Conservation (phyloP, 2,888 invertebrate genomes). For the Thereva unica region DNA sequence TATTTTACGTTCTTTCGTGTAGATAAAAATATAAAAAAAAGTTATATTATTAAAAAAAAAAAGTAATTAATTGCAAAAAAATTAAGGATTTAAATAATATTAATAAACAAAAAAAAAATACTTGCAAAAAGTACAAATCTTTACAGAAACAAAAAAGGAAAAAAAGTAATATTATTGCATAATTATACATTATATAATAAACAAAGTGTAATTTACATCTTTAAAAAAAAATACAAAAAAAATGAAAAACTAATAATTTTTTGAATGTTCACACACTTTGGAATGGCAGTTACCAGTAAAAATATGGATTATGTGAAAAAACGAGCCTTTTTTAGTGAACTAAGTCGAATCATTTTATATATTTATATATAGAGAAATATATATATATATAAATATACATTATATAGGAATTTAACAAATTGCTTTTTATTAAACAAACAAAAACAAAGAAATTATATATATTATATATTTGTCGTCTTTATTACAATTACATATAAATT, state of each 20-base stretch:
- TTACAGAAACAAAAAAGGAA: conserved; percentile 43
- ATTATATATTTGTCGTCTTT: no score
- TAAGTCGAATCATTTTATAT: not conserved
- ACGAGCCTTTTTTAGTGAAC: not conserved
- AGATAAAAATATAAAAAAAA: conserved; percentile 35
- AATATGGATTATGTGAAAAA: conserved; percentile 1
- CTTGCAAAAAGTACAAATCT: conserved; percentile 56
- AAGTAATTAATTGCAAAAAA: conserved; percentile 31
- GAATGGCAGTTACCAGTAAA: conserved; percentile 9
- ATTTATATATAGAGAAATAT: no score
- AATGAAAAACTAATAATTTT: not conserved
- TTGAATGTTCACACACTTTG: conserved; percentile 31
- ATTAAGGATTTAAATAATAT: conserved; percentile 23
- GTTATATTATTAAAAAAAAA: conserved; percentile 8
- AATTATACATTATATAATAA: conserved; percentile 26
- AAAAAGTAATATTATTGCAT: conserved; percentile 19
- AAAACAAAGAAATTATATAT: no score
- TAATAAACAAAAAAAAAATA: conserved; percentile 45
- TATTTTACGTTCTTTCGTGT: conserved; percentile 38
- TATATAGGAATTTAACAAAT: no score
- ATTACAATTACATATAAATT: no score
- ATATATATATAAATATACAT: no score
- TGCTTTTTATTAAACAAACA: no score
- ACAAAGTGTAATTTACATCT: conserved; percentile 31
- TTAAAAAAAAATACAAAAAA: conserved; percentile 19